phyloP scores from a whole-genome alignment of 2,888 invertebrate species.

The Erannis defoliaria region DNA sequence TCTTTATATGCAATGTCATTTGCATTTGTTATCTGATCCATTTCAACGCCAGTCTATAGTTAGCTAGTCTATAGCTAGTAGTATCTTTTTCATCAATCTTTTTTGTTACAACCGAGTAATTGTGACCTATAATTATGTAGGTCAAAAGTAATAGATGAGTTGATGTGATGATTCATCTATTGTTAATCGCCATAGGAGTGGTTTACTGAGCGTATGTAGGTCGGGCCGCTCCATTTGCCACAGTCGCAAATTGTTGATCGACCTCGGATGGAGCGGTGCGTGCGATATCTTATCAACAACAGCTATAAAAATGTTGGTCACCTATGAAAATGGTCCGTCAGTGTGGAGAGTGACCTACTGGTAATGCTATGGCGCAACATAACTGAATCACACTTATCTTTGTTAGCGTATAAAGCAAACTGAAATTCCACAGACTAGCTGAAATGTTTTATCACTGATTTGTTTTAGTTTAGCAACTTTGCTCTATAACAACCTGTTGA shows the following conservation, averaged over 20 bases:
- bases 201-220: conserved; percentile 80
- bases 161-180: conserved; percentile 75
- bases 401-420: conserved; percentile 30
- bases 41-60: conserved; percentile 25
- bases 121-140: conserved; percentile 59
- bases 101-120: conserved; percentile 43
- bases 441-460: conserved; percentile 7
- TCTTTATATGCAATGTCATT: conserved; percentile 33
- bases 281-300: conserved; percentile 78
- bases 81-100: conserved; percentile 41
- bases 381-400: conserved; percentile 44
- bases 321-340: conserved; percentile 46
- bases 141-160: conserved; percentile 65
- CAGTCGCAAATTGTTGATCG: conserved; percentile 82
- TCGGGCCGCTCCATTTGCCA: conserved; percentile 82
- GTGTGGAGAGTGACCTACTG: conserved; percentile 41
- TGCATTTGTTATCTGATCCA: conserved; percentile 37
- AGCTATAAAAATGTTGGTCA: conserved; percentile 57
- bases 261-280: conserved; percentile 76
- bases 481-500: conserved; percentile 2
- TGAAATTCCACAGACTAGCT: conserved; percentile 8
- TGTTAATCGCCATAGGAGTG: conserved; percentile 80
- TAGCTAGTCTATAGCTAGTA: conserved; percentile 27
- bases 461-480: conserved; percentile 1
- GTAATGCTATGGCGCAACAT: conserved; percentile 42